Evolutionary conservation across 2,113 vertebrate species (phyloP).

Genomic region (Cryptomyrus ogoouensis): DNA sequence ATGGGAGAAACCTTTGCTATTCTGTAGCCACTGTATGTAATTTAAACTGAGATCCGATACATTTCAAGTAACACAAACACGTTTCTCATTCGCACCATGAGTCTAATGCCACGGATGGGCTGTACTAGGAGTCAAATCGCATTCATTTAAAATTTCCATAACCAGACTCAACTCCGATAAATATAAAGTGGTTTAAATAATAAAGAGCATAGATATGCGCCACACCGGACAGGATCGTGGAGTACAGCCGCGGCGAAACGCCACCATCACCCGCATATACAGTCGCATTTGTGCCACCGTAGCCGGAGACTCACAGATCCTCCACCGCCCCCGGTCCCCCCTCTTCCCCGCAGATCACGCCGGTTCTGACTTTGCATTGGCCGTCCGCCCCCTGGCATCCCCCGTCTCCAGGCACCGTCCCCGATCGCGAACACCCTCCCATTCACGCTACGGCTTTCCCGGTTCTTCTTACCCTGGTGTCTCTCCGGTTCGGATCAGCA

Average conservation of each 20-base stretch:
- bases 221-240: not conserved
- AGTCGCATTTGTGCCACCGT: not conserved
- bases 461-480: not conserved
- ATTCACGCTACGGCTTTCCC: not conserved
- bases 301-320: not conserved
- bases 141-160: not conserved
- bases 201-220: not conserved
- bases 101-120: not conserved
- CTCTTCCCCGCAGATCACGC: not conserved
- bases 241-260: not conserved
- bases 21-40: not conserved
- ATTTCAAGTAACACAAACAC: not conserved
- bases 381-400: not conserved
- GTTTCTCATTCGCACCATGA: not conserved
- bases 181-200: not conserved
- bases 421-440: not conserved
- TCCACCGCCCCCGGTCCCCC: not conserved
- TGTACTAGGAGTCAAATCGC: not conserved
- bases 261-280: not conserved
- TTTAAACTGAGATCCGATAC: not conserved
- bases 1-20: not conserved
- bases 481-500: not conserved
- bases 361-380: not conserved
- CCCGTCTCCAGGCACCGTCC: not conserved
- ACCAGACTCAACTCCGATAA: not conserved